Conservation (phyloP, 2,888 invertebrate genomes). For the Andrena praecox region DNA sequence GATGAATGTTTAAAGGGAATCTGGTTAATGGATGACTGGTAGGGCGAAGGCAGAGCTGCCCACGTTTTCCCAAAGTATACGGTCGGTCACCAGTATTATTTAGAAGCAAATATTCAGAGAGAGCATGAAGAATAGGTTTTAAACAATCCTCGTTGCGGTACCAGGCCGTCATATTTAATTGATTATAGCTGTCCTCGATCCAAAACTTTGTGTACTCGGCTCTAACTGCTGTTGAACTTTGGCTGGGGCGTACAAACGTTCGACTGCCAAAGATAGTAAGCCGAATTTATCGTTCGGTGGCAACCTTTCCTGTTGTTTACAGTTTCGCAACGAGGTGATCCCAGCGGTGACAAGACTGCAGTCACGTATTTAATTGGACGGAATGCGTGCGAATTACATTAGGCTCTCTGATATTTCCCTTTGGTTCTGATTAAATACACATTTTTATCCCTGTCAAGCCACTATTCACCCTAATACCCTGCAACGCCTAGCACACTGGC, state of each 20-base stretch:
- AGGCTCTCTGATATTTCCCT: too few relatives aligned
- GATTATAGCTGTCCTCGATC: background rate
- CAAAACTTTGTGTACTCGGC: slow-evolving; percentile 1
- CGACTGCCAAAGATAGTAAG: background rate
- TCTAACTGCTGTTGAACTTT: background rate
- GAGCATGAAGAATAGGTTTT: background rate
- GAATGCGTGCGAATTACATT: too few relatives aligned
- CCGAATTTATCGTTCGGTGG: background rate
- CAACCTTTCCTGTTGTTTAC: background rate
- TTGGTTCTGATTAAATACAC: too few relatives aligned
- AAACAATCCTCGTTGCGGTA: background rate
- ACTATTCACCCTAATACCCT: too few relatives aligned
- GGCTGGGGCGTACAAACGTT: background rate
- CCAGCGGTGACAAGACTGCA: background rate
- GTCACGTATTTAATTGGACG: too few relatives aligned
- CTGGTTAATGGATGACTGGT: background rate
- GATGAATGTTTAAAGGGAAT: background rate
- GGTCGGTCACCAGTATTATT: background rate
- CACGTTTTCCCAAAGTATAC: slow-evolving; percentile 4
- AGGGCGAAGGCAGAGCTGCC: background rate
- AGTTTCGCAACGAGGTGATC: background rate
- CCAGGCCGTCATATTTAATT: slow-evolving; percentile 9
- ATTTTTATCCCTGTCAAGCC: too few relatives aligned
- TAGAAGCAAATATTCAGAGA: slow-evolving; percentile 21
- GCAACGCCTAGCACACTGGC: too few relatives aligned